Base-by-base conservation (phyloP, 2,113 vertebrate genomes). In the Sylvietta virens region DNA sequence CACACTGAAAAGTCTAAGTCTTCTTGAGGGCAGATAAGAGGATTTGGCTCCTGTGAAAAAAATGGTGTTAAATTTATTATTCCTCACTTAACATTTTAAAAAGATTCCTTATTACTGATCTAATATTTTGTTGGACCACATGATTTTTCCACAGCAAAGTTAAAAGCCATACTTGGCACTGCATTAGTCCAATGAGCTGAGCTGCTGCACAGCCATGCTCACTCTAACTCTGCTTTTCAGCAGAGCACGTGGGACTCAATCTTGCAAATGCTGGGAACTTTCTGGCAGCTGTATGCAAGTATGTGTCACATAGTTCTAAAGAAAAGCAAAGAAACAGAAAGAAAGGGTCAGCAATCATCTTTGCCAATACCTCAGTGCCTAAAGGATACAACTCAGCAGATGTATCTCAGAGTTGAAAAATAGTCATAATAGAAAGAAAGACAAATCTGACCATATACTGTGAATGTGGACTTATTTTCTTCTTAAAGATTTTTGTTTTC, bases 211-310 rank as follows among this genome's bases (percentile, higher is more conserved):
- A 45, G 54, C 48, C 54, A 1, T 9, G 31, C 22, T 71, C 15
- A 28, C n/a, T 60, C 21, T 15, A 60, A n/a, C 22, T 78, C 48
- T 20, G 6, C 40, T 50, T 90, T 80, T 57, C 74, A 45, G 37
- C 0, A 0, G 13, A 76, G 45, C 28, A 72, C 2, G 1, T 2
- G 5, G 66, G 28, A 51, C 31, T 67, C 35, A 64, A 27, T 40
- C 53, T 65, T 81, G 30, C 14, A 83, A 73, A 65, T 19, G 21
- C 27, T 61, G 47, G 44, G 13, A 89, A 81, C 40, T 47, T 86
- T 67, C 62, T 58, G 27, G 33, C 42, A 91, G 42, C 33, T 89
- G 10, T n/a, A 50, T 28, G 11, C 24, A 82, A 58, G 37, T 23
- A 40, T n/a, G 23, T 40, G 30, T 47, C 30, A 54, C 4, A 58